These are phyloP conservation scores for Papilio glaucus DNA, from an alignment of 1,140 invertebrate species.

Conservation along the genomic window DNA sequence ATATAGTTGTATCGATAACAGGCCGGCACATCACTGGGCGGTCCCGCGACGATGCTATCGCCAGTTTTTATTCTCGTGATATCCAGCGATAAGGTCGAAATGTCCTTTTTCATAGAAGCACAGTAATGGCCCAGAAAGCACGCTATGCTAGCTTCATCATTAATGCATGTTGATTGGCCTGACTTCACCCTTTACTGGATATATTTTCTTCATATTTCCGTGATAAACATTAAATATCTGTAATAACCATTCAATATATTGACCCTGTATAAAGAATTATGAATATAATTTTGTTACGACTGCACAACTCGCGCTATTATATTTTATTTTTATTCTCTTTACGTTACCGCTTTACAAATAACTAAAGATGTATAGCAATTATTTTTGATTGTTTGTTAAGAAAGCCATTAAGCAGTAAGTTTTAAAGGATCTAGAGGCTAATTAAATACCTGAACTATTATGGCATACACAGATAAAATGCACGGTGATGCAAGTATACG, in stretches of 20 bases:
- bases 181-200: slow-evolving; percentile 75
- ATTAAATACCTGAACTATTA: no score
- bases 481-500: no score
- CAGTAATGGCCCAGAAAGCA: slow-evolving; percentile 75
- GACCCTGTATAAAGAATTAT: slow-evolving; percentile 9
- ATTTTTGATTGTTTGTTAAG: no score
- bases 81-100: slow-evolving; percentile 77
- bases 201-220: slow-evolving; percentile 46
- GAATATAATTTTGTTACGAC: not conserved
- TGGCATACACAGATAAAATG: no score
- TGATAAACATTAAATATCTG: slow-evolving; percentile 24
- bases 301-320: no score
- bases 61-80: slow-evolving; percentile 80
- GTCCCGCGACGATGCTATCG: slow-evolving; percentile 73
- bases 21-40: slow-evolving; percentile 40
- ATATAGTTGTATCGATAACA: slow-evolving; percentile 61
- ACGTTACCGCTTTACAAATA: no score
- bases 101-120: slow-evolving; percentile 82
- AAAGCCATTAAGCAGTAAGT: no score
- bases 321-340: no score
- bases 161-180: slow-evolving; percentile 78
- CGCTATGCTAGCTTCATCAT: slow-evolving; percentile 72
- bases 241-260: slow-evolving; percentile 33
- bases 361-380: no score
- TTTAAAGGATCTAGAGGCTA: no score